Evolutionary conservation across 53 echinoderm and acorn worm genomes (phyloP), one percentile per base, ranked within the genome.

Genomic region (Antedon mediterranea): DNA sequence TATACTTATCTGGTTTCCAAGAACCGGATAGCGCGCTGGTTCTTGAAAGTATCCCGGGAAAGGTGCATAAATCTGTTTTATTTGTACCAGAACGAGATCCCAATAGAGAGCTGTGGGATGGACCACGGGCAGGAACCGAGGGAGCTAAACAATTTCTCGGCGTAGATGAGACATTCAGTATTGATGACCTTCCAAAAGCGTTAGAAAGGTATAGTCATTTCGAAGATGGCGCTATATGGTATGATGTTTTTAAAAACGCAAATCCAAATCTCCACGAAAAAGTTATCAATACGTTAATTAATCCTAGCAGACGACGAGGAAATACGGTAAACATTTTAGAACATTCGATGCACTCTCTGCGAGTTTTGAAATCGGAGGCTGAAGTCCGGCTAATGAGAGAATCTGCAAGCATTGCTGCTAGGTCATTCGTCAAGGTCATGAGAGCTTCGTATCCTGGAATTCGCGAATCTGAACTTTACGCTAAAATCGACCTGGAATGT

Each of bases 71-170:
- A 74, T 78, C 98, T 13, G 88, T 86, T 27, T 79, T 98, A 11
- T 90, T 98, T 31, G 98, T 98, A 0, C 92, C 81, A 14, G 86
- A 98, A 77, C 42, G 92, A 28, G 98, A 98, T 78, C 82, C 98
- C 26, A 89, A 98, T 31, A 81, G 86, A 43, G 98, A 98, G 74
- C 71, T 98, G 18, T 98, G 98, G 98, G 92, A 98, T 86, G 98
- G 98, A 20, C 98, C 92, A 0, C 77, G 92, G 33, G 82, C 89
- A 3, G 98, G 98, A 28, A 83, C 84, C 13, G 92, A 98, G 42
- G 98, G 92, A 43, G 98, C 98, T 0, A 32, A 88, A 0, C 79
- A 87, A 31, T 98, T 92, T 80, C 90, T 98, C 20, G 89, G 98
- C 71, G 83, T 90, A 20, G 88, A 98, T 82, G 87, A 88, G 72